phyloP scores from a whole-genome alignment of 2,113 vertebrate genomes.

The Castor canadensis region DNA sequence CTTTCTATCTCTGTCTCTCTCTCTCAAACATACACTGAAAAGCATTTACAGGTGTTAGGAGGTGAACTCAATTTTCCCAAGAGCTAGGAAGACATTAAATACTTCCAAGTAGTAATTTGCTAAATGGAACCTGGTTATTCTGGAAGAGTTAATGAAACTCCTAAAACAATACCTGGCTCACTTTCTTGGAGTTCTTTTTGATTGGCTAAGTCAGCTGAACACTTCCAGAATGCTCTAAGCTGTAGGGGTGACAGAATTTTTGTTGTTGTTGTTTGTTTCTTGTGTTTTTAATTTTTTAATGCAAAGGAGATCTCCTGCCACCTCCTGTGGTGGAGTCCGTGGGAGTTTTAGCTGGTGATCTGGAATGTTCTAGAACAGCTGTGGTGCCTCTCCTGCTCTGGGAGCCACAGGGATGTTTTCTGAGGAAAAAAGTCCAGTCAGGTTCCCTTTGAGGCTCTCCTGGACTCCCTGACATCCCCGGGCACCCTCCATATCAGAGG shows the following conservation, averaged over 20 bases:
- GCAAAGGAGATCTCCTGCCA: accelerated
- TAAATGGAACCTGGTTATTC: not conserved
- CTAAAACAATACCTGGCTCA: not conserved
- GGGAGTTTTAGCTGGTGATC: not conserved
- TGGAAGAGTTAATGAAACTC: not conserved
- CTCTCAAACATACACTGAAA: not conserved
- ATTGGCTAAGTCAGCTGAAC: not conserved
- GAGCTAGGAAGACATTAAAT: not conserved
- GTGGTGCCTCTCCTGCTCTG: not conserved
- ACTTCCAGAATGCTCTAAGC: not conserved
- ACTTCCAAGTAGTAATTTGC: not conserved
- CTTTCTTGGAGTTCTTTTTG: not conserved
- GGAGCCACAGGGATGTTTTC: not conserved
- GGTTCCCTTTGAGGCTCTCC: accelerated
- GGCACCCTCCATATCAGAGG: not conserved
- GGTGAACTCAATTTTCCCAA: not conserved
- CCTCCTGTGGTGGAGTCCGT: not conserved
- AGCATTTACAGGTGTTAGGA: not conserved
- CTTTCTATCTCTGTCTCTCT: not conserved
- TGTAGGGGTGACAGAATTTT: not conserved
- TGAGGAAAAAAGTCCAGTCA: not conserved
- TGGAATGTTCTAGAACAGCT: not conserved
- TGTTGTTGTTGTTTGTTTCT: too few relatives aligned
- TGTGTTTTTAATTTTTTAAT: not conserved
- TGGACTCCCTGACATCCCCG: not conserved